Evolutionary conservation across 2,113 vertebrate genomes (phyloP).

Genomic region (Actenoides hombroni): DNA sequence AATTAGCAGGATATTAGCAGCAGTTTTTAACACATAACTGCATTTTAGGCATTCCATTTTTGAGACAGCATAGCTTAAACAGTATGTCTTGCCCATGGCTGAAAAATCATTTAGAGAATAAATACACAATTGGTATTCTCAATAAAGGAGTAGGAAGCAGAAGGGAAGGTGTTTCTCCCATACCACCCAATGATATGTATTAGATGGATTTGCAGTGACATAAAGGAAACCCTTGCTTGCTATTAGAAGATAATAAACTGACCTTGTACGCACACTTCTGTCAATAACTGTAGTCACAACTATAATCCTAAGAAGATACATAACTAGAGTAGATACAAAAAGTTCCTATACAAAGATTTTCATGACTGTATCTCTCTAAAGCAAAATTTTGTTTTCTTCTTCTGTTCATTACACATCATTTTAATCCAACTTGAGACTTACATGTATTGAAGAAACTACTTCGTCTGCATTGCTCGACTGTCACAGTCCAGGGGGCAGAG

Average conservation of each 20-base stretch:
- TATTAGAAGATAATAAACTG: background rate
- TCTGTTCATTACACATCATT: background rate
- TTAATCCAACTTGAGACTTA: conserved; percentile 14
- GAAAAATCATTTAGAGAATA: background rate
- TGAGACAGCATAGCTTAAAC: background rate
- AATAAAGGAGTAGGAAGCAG: background rate
- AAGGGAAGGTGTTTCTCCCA: background rate
- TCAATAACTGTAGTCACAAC: background rate
- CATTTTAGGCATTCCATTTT: background rate
- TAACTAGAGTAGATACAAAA: background rate
- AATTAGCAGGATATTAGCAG: background rate
- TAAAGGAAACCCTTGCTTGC: background rate
- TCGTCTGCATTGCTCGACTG: conserved; percentile 35
- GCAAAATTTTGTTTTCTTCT: background rate
- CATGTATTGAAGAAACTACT: conserved; percentile 72
- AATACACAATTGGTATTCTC: background rate
- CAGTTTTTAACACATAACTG: background rate
- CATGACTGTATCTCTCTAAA: background rate
- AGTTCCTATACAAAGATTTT: background rate
- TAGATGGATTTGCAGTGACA: background rate
- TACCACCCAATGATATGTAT: background rate
- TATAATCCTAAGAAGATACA: background rate
- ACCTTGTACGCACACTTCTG: fast-evolving
- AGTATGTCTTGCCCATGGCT: background rate
- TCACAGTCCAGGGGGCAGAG: background rate